phyloP scores from a whole-genome alignment of 2,888 invertebrate species.

The Augiades crinisus region DNA sequence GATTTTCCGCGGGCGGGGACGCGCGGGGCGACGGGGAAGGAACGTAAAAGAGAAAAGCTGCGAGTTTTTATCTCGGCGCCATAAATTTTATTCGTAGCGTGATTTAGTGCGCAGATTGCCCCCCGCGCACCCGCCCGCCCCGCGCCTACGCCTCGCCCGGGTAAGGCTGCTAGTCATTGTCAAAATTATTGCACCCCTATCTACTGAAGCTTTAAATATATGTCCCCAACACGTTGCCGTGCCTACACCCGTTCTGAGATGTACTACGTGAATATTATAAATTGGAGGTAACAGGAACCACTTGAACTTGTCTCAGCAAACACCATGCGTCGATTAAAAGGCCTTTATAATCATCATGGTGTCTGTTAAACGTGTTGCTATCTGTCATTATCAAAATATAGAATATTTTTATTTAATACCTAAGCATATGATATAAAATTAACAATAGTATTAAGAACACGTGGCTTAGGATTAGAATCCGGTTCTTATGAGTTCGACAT shows the following conservation, averaged over 20 bases:
- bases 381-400: too few species aligned
- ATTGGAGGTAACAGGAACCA: constrained; percentile 38
- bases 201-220: constrained; percentile 81
- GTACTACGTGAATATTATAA: constrained; percentile 51
- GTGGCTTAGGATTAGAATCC: too few species aligned
- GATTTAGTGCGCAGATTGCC: constrained; percentile 83
- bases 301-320: constrained; percentile 33
- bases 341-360: too few species aligned
- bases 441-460: too few species aligned
- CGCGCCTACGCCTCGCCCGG: constrained; percentile 77
- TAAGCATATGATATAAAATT: too few species aligned
- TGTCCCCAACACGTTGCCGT: constrained; percentile 75
- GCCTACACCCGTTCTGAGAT: constrained; percentile 64
- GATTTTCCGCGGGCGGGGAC: constrained; percentile 73
- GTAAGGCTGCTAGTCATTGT: constrained; percentile 81
- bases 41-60: constrained; percentile 83
- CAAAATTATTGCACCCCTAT: constrained; percentile 82
- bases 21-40: constrained; percentile 66
- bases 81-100: constrained; percentile 83
- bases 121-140: constrained; percentile 65
- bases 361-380: too few species aligned
- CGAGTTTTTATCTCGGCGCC: constrained; percentile 83
- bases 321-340: too few species aligned
- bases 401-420: too few species aligned
- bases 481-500: too few species aligned